A percentile compares a stretch with the other conserved stretches of the same genome.
Evolutionary conservation across 1,140 invertebrate species (phyloP).

Genomic region (Hermetia illucens): DNA sequence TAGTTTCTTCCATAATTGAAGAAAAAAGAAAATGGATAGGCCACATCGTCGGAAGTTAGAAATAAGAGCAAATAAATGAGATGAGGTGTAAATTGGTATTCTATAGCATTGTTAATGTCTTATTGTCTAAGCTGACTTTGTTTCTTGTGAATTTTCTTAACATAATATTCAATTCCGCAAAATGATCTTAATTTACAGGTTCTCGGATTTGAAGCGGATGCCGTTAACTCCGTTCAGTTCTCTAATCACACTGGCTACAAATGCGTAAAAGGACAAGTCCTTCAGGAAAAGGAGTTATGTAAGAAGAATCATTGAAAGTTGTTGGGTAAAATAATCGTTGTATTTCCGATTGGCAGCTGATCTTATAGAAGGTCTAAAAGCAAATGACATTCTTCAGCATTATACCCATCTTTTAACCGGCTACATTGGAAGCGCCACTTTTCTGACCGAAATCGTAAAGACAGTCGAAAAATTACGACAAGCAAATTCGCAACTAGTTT

Average conservation of each 20-base stretch:
- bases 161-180: too few species aligned
- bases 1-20: too few species aligned
- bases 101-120: too few species aligned
- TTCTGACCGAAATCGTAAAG: slow-evolving; percentile 62
- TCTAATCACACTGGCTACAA: slow-evolving; percentile 93
- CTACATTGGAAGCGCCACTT: slow-evolving; percentile 77
- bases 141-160: too few species aligned
- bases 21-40: too few species aligned
- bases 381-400: slow-evolving; percentile 56
- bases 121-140: too few species aligned
- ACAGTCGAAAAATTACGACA: slow-evolving; percentile 63
- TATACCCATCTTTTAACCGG: slow-evolving; percentile 90
- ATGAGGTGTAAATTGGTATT: too few species aligned
- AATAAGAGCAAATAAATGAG: too few species aligned
- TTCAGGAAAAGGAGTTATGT: slow-evolving; percentile 69
- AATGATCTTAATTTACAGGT: slow-evolving; percentile 57
- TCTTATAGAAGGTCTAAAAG: slow-evolving; percentile 60
- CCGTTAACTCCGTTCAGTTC: slow-evolving; percentile 94
- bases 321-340: background rate
- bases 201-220: slow-evolving; percentile 91
- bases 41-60: too few species aligned
- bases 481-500: slow-evolving; percentile 68
- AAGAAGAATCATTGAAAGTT: slow-evolving; percentile 8
- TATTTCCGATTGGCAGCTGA: slow-evolving; percentile 32
- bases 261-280: slow-evolving; percentile 67